A percentile compares a stretch with the other conserved stretches of the same genome.
Evolutionary conservation across 2,888 invertebrate species (phyloP).

Genomic region (Candidula unifasciata): DNA sequence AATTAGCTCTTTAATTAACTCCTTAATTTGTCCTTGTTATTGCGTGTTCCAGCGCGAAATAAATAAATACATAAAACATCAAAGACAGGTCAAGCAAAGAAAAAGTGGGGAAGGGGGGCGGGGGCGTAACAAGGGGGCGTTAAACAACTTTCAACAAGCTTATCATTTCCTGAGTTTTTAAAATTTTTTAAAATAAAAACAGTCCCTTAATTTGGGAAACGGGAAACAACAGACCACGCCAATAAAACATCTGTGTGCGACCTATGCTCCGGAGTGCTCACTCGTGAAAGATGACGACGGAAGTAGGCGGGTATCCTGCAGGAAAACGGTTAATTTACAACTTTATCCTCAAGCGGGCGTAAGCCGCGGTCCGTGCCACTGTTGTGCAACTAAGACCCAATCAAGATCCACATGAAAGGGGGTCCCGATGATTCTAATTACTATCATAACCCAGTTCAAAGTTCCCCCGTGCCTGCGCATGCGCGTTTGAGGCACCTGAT

Average conservation of each 20-base stretch:
- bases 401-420: conserved; percentile 44
- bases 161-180: background rate
- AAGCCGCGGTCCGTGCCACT: background rate
- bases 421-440: conserved; percentile 37
- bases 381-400: conserved; percentile 29
- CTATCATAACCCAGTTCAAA: background rate
- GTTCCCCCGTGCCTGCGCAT: conserved; percentile 11
- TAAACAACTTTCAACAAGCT: background rate
- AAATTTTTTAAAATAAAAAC: too few species aligned
- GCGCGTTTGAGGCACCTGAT: conserved; percentile 31
- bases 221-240: too few species aligned
- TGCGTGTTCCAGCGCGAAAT: too few species aligned
- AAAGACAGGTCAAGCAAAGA: too few species aligned
- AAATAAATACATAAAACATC: too few species aligned
- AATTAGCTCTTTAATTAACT: too few species aligned
- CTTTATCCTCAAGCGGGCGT: background rate
- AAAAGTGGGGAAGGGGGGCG: too few species aligned
- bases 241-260: too few species aligned
- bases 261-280: background rate
- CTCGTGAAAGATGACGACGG: background rate
- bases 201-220: background rate
- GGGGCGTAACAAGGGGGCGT: too few species aligned
- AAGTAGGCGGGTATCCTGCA: background rate
- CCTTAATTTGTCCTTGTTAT: too few species aligned
- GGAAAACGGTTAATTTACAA: conserved; percentile 26